These are phyloP conservation scores for Halotydeus destructor DNA, from an alignment of 1,140 invertebrate species.

Conservation along the genomic window DNA sequence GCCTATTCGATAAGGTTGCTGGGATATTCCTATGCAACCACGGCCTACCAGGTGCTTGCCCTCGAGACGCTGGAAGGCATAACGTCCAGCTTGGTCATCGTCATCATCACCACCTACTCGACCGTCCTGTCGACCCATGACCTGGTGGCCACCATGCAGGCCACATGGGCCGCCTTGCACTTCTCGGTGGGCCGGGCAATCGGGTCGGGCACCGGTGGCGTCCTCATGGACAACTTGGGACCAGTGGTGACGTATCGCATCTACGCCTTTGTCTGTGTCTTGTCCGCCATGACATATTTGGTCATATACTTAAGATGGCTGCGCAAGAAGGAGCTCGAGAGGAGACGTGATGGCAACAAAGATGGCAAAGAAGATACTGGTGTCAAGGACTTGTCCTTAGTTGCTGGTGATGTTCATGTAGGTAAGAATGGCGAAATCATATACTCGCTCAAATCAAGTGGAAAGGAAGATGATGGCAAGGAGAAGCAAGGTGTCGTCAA, in stretches of 20 bases:
- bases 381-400: too few species aligned
- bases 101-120: slow-evolving; percentile 56
- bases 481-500: too few species aligned
- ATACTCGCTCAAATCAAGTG: too few species aligned
- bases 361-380: too few species aligned
- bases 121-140: slow-evolving; percentile 50
- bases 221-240: slow-evolving; percentile 45
- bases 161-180: slow-evolving; percentile 53
- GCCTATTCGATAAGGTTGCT: slow-evolving; percentile 51
- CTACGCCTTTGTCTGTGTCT: slow-evolving; percentile 35
- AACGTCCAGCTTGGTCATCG: slow-evolving; percentile 52
- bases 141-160: slow-evolving; percentile 56
- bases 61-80: slow-evolving; percentile 62
- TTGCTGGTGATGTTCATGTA: too few species aligned
- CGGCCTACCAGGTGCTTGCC: slow-evolving; percentile 51
- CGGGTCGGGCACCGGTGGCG: slow-evolving; percentile 50
- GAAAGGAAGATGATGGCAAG: too few species aligned
- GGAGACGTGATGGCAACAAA: too few species aligned
- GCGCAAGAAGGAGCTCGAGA: too few species aligned
- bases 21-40: slow-evolving; percentile 52
- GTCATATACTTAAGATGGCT: too few species aligned
- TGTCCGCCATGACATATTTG: slow-evolving; percentile 42
- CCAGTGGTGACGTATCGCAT: slow-evolving; percentile 46
- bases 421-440: too few species aligned
- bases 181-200: slow-evolving; percentile 50